Conservation (phyloP, 2,888 invertebrate species). For the Caenorhabditis sp. region DNA sequence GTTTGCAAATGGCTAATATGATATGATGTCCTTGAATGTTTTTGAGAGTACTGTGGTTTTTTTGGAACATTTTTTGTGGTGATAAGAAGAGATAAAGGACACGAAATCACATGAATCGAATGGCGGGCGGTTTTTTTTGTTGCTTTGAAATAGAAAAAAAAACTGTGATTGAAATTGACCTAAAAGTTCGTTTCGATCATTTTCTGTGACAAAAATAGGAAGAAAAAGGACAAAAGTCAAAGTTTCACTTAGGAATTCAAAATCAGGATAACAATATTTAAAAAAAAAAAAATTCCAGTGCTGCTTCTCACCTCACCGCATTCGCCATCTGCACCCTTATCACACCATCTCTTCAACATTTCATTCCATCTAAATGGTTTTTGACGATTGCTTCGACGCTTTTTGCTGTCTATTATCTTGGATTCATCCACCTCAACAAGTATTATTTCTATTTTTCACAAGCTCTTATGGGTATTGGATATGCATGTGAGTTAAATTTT, state of each 20-base stretch:
- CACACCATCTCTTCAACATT: constrained; percentile 48
- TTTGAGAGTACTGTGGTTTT: background rate
- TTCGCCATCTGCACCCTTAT: constrained; percentile 43
- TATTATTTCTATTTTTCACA: constrained; percentile 51
- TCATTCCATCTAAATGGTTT: constrained; percentile 46
- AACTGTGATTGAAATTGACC: no score
- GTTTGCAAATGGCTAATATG: no score
- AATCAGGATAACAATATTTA: no score
- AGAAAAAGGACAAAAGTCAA: no score
- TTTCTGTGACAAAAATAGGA: no score
- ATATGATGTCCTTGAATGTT: background rate
- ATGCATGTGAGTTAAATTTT: constrained; percentile 47
- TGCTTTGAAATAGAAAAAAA: no score
- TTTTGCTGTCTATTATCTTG: constrained; percentile 48
- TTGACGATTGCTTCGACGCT: constrained; percentile 40
- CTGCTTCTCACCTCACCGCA: constrained; percentile 44
- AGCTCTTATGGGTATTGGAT: constrained; percentile 49
- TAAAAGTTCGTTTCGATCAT: no score
- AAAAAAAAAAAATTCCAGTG: constrained; percentile 19
- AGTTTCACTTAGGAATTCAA: no score
- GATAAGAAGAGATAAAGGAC: no score
- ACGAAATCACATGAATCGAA: background rate
- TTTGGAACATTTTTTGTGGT: background rate
- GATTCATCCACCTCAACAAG: constrained; percentile 46
- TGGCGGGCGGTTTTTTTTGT: background rate